Evolutionary conservation across 2,797 vertebrate genomes (phyloP).

Genomic region (Leptatherina wallacei): DNA sequence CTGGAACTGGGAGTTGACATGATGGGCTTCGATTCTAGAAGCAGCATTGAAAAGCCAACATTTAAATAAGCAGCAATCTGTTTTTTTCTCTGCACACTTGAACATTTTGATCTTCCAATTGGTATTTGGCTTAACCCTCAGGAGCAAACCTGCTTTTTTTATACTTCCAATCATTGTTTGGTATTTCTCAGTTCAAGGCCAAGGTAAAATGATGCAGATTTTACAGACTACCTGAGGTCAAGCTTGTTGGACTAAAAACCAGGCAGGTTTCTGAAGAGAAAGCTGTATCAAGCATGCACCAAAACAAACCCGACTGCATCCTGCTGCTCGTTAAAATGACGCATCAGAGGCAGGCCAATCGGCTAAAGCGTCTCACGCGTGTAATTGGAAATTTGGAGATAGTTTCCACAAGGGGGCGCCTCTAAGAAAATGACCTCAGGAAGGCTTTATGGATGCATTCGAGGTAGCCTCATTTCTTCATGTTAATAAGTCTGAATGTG

Average conservation of each 20-base stretch:
- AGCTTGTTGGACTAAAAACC: not conserved
- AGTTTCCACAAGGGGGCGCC: slow-evolving; percentile 77
- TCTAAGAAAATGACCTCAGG: slow-evolving; percentile 20
- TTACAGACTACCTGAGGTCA: not conserved
- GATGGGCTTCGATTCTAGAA: not conserved
- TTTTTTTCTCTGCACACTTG: not conserved
- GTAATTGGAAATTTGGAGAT: slow-evolving; percentile 22
- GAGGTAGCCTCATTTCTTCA: slow-evolving; percentile 18
- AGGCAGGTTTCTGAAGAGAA: not conserved
- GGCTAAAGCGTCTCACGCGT: slow-evolving; percentile 34
- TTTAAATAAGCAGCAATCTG: not conserved
- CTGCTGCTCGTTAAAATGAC: not conserved
- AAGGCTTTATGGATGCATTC: slow-evolving; percentile 32
- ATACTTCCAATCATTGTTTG: not conserved
- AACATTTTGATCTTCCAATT: not conserved
- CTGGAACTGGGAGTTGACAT: not conserved
- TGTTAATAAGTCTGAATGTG: not conserved
- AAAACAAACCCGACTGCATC: not conserved
- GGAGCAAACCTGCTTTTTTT: no score
- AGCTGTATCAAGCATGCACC: not conserved
- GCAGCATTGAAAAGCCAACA: no score
- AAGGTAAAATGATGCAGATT: not conserved
- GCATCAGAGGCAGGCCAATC: slow-evolving; percentile 16
- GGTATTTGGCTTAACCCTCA: not conserved
- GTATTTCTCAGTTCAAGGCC: not conserved